Evolutionary conservation across 2,113 vertebrate genomes (phyloP), one percentile per base, ranked within the genome.

Genomic region (Periophthalmus modestus): DNA sequence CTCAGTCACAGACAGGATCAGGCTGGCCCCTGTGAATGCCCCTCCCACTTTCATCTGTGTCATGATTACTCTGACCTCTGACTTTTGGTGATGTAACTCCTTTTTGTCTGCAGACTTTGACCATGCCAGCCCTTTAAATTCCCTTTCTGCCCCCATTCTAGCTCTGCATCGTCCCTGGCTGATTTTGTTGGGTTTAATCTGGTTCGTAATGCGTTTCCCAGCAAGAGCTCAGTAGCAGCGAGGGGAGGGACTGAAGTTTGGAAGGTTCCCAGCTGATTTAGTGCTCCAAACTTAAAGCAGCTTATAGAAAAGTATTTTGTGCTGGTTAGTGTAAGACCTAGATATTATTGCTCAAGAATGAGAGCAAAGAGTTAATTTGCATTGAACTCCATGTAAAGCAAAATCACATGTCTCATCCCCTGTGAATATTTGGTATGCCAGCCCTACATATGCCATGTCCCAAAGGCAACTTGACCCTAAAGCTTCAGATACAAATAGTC

Each of bases 31-130:
- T 69, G 59, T 47, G 3, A 15, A 72, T 71, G 68, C 67, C 73
- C 58, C 28, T 67, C 33, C 62, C 3, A 28, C 66, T 87, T 76
- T 89, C 85, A 83, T 86, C 76, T 83, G 81, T 72, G 62, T 82
- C 85, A 80, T 87, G 89, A 92, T 91, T 92, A 90, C 84, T 75
- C 82, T 83, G 80, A 75, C 81, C 46, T 66, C 77, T 90, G 89
- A 90, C 89, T 88, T 87, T 74, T 28, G 69, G 78, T 91, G 89
- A 91, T 88, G 87, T 92, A 91, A 91, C 90, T 55, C 66, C 70
- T 82, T 89, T 88, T 91, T 87, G 86, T 86, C 83, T 85, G 81
- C 78, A 74, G 80, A 72, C 68, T 73, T 78, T 63, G 72, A 88
- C 85, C 73, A 82, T 36, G 19, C 75, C 74, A 61, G 71, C 73